Conservation (phyloP, 2,888 invertebrate species). For the Campopleginae sp. region DNA sequence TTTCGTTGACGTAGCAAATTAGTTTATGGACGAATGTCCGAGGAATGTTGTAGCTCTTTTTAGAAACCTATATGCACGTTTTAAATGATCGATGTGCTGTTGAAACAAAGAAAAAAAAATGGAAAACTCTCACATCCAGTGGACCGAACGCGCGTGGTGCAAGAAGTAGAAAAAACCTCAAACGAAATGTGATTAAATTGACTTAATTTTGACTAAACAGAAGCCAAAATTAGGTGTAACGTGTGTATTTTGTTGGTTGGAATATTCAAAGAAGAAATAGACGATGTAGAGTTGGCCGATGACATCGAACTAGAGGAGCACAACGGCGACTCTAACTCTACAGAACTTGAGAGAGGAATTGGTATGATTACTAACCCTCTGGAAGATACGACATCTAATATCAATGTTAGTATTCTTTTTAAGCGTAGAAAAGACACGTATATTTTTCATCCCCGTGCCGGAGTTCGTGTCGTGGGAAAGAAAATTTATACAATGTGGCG, state of each 20-base stretch:
- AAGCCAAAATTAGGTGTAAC: conserved; percentile 46
- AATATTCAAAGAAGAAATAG: conserved; percentile 79
- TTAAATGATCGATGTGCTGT: background rate
- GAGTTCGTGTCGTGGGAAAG: conserved; percentile 32
- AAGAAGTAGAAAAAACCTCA: background rate
- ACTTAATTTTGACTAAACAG: background rate
- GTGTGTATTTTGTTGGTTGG: conserved; percentile 77
- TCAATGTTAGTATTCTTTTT: conserved; percentile 80
- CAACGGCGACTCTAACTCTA: conserved; percentile 74
- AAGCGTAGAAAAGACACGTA: conserved; percentile 8
- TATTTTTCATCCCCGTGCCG: background rate
- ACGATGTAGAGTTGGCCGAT: conserved; percentile 81
- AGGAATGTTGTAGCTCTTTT: background rate
- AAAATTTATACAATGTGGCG: background rate
- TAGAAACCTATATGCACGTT: background rate
- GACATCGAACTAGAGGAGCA: conserved; percentile 79
- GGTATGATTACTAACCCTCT: conserved; percentile 77
- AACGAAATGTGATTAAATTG: background rate
- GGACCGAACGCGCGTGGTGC: conserved; percentile 51
- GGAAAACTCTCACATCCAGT: conserved; percentile 65
- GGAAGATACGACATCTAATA: conserved; percentile 78
- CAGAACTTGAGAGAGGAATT: conserved; percentile 76
- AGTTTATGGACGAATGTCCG: no score
- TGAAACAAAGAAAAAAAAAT: background rate
- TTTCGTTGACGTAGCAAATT: background rate